phyloP scores from a whole-genome alignment of 1,140 invertebrate genomes.

The Mamestra configurata region DNA sequence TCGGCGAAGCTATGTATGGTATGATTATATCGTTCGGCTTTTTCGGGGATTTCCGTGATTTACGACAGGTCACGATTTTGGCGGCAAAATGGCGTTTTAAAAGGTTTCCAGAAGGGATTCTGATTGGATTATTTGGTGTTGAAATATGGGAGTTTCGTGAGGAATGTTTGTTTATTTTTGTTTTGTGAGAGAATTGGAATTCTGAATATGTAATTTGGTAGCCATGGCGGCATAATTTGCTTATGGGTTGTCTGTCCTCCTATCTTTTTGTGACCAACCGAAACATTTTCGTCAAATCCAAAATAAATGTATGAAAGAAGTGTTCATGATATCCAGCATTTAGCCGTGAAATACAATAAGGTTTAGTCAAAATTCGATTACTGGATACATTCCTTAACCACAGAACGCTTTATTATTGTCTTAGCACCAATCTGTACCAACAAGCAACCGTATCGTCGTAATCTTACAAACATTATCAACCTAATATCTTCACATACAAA shows the following conservation, averaged over 20 bases:
- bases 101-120: conserved; percentile 20
- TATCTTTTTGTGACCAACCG: too few species aligned
- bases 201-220: too few species aligned
- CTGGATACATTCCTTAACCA: too few species aligned
- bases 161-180: not conserved
- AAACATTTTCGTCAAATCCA: too few species aligned
- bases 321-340: too few species aligned
- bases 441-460: too few species aligned
- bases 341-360: too few species aligned
- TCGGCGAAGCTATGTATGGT: conserved; percentile 50
- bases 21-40: conserved; percentile 19
- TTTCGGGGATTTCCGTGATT: conserved; percentile 48
- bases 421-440: not conserved
- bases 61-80: conserved; percentile 45
- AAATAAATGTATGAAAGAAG: too few species aligned
- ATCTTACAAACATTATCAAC: too few species aligned
- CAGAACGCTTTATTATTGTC: not conserved
- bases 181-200: not conserved
- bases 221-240: too few species aligned
- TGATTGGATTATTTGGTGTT: conserved; percentile 7
- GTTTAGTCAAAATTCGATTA: too few species aligned
- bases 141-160: not conserved
- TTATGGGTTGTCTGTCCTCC: too few species aligned
- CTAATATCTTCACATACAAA: not conserved
- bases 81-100: conserved; percentile 13